Evolutionary conservation across 2,797 vertebrate species (phyloP).

Genomic region (Heliangelus exortis): DNA sequence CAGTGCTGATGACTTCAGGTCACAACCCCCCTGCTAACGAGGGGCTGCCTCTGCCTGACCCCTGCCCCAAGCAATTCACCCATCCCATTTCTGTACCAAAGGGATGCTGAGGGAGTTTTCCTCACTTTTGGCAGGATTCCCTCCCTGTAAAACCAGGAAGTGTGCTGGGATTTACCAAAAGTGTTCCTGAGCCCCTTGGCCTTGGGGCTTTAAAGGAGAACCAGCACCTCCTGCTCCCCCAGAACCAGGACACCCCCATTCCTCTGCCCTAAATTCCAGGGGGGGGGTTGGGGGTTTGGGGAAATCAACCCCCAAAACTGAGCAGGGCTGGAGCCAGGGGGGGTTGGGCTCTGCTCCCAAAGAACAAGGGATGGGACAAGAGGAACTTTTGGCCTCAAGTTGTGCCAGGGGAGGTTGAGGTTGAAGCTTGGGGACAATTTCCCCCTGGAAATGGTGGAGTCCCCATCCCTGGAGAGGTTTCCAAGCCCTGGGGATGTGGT

Average conservation of each 20-base stretch:
- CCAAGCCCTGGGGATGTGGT: no score
- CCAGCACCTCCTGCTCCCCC: background rate
- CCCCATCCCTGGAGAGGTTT: no score
- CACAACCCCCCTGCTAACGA: background rate
- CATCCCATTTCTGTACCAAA: background rate
- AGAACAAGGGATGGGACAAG: no score
- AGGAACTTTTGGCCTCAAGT: no score
- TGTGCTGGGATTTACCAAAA: background rate
- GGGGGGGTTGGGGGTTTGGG: no score
- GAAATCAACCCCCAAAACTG: no score
- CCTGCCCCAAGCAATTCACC: background rate
- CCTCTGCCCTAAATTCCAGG: background rate
- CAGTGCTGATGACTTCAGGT: background rate
- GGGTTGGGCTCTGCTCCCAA: no score
- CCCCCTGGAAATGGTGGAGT: no score
- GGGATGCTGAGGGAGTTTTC: background rate
- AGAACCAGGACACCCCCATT: accelerated
- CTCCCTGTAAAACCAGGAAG: background rate
- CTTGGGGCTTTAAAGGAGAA: no score
- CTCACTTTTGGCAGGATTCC: background rate
- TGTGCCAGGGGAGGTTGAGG: no score
- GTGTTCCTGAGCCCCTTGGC: accelerated
- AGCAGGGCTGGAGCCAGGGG: no score
- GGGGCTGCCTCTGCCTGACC: background rate
- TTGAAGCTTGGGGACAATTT: no score